A percentile compares a stretch with the other conserved stretches of the same genome.
phyloP scores from a whole-genome alignment of 2,888 invertebrate species.

The Opisthograptis luteolata region DNA sequence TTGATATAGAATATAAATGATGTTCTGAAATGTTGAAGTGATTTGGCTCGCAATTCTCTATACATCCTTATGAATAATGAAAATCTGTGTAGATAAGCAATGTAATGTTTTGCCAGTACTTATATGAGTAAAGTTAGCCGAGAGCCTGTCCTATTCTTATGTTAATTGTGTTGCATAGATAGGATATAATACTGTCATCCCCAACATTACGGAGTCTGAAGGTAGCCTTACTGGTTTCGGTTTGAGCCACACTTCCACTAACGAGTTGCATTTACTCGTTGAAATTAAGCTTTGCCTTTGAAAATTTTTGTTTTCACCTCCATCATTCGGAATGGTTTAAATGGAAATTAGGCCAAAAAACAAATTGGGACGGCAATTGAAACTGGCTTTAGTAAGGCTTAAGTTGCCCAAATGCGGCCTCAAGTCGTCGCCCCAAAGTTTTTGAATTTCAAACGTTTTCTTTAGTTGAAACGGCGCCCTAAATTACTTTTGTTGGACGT shows the following conservation, averaged over 20 bases:
- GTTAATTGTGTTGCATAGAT: too few relatives aligned
- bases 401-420: conserved; percentile 29
- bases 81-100: too few relatives aligned
- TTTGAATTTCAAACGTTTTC: conserved; percentile 40
- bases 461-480: conserved; percentile 28
- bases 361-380: conserved; percentile 44
- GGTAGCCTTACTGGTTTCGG: conserved; percentile 34
- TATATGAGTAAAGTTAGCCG: too few relatives aligned
- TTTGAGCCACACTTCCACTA: conserved; percentile 20
- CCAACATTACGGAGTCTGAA: not conserved
- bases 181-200: too few relatives aligned
- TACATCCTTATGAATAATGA: too few relatives aligned
- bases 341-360: conserved; percentile 43
- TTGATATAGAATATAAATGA: too few relatives aligned
- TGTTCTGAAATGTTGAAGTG: too few relatives aligned
- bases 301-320: conserved; percentile 48
- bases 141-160: too few relatives aligned
- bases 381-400: conserved; percentile 35
- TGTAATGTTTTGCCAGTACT: too few relatives aligned
- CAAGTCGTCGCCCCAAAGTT: conserved; percentile 38
- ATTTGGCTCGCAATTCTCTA: too few relatives aligned
- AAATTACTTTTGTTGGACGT: conserved; percentile 34
- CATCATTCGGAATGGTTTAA: conserved; percentile 31
- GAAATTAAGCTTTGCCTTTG: conserved; percentile 58
- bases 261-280: conserved; percentile 58